A percentile compares a stretch with the other conserved stretches of the same genome.
Conservation (phyloP, 2,888 invertebrate genomes). For the Ormyrus rosae region DNA sequence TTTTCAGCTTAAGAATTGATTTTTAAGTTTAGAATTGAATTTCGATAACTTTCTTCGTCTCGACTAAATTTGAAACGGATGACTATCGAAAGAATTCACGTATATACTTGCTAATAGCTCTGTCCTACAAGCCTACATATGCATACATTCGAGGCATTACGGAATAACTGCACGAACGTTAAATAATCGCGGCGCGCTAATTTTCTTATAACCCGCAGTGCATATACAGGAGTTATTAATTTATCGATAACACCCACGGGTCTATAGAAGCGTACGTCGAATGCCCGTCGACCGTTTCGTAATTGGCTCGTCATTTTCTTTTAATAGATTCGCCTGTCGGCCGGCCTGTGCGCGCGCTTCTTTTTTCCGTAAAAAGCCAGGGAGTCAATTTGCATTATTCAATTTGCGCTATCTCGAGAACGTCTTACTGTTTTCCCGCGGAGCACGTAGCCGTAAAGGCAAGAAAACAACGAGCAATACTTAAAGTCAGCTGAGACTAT, state of each 20-base stretch:
- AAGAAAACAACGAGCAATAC: slow-evolving; percentile 14
- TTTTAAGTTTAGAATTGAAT: too few relatives aligned
- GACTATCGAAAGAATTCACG: too few relatives aligned
- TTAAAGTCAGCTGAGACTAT: slow-evolving; percentile 18
- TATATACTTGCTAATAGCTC: too few relatives aligned
- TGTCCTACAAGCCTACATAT: too few relatives aligned
- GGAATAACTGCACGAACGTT: neutral
- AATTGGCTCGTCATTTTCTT: slow-evolving; percentile 39
- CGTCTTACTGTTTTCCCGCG: neutral
- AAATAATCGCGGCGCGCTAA: slow-evolving; percentile 16
- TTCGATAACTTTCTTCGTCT: too few relatives aligned
- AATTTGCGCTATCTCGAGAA: slow-evolving; percentile 34
- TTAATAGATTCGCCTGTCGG: slow-evolving; percentile 13
- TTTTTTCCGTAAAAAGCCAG: too few relatives aligned
- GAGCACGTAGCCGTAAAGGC: neutral
- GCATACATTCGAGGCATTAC: neutral
- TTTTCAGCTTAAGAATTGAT: too few relatives aligned
- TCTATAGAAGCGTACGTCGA: too few relatives aligned
- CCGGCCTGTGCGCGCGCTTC: neutral
- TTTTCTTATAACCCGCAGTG: slow-evolving; percentile 24
- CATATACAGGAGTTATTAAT: neutral
- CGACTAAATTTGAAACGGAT: too few relatives aligned
- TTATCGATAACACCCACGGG: neutral
- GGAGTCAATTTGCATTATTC: slow-evolving; percentile 49
- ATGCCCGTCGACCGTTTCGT: slow-evolving; percentile 17